A percentile compares a stretch with the other conserved stretches of the same genome.
These are phyloP conservation scores for Pectinophora gossypiella DNA, from an alignment of 1,140 invertebrate species.

Conservation along the genomic window DNA sequence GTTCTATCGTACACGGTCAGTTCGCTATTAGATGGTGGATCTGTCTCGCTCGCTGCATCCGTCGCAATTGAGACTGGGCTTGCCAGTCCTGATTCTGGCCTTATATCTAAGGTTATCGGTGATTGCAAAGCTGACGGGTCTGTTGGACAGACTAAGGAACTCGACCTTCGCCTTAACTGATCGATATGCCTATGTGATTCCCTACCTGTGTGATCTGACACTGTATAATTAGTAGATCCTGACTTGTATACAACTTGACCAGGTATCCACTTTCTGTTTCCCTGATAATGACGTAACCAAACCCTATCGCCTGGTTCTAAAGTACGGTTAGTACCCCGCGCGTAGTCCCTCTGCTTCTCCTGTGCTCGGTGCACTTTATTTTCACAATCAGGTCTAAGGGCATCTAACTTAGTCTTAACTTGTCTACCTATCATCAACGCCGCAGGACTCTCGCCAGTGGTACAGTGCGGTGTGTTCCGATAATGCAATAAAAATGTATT, in stretches of 20 bases:
- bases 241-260: background rate
- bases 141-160: background rate
- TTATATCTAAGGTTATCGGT: too few relatives aligned
- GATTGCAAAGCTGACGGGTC: background rate
- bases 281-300: background rate
- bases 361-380: background rate
- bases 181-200: background rate
- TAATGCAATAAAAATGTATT: background rate
- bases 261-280: background rate
- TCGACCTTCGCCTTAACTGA: background rate
- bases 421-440: background rate
- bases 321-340: background rate
- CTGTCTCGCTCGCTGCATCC: too few relatives aligned
- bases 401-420: background rate
- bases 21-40: too few relatives aligned
- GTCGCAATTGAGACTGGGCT: too few relatives aligned
- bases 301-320: background rate
- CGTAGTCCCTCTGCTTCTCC: background rate
- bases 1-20: too few relatives aligned
- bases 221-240: background rate
- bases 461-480: background rate
- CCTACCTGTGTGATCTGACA: background rate
- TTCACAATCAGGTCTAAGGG: background rate
- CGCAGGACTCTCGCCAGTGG: background rate
- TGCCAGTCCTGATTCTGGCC: too few relatives aligned